These are phyloP conservation scores for Bugulina stolonifera DNA, from an alignment of 2,888 invertebrate species.

Conservation along the genomic window DNA sequence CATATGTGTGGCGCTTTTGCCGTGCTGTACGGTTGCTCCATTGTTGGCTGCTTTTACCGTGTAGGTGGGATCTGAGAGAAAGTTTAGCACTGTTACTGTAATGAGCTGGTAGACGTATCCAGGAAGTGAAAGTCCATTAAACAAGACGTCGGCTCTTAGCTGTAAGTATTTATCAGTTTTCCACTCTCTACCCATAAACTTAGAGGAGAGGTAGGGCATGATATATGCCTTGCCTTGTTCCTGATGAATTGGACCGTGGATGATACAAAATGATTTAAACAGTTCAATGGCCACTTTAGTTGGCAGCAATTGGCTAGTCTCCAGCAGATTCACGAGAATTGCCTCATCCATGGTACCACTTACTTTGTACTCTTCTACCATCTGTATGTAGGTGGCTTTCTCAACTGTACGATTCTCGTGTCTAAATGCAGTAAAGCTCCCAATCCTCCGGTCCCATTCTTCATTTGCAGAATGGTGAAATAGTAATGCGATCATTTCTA, in stretches of 20 bases:
- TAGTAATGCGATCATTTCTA: background rate
- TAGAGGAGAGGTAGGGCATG: background rate
- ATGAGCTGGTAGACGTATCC: no score
- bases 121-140: no score
- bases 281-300: background rate
- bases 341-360: slow-evolving; percentile 4
- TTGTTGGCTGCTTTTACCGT: no score
- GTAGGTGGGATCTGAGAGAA: no score
- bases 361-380: background rate
- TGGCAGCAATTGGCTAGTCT: background rate
- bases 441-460: background rate
- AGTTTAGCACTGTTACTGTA: no score
- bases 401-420: background rate
- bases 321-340: background rate
- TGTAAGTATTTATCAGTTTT: no score
- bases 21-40: no score
- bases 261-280: background rate
- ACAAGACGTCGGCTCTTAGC: no score
- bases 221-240: background rate
- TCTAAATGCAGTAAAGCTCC: background rate
- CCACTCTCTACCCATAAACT: no score
- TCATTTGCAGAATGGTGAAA: slow-evolving; percentile 1
- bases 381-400: background rate
- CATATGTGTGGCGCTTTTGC: no score
- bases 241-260: background rate